Evolutionary conservation across 1,140 invertebrate genomes (phyloP), one percentile per base, ranked within the genome.

Genomic region (Lepidurus apus): DNA sequence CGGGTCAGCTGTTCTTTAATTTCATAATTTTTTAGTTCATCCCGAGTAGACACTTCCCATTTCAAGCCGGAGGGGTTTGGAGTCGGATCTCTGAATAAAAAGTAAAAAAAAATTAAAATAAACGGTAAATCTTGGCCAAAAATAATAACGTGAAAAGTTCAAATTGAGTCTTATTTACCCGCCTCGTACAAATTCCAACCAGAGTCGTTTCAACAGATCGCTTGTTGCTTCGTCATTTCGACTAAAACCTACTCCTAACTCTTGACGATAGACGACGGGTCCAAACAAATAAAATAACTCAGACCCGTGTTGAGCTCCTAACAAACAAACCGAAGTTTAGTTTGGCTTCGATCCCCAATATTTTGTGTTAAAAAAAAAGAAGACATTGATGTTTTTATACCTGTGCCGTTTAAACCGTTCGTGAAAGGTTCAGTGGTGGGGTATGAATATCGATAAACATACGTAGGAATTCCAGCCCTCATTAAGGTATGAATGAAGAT

Each of bases 271-370:
- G 8, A 91, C 83, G 17, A 88, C 85, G 42, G 90, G 89, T 17
- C 91, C 91, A 77, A 92, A 86, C 26, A 91, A 82, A 42, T 90
- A 87, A 5, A 91, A 84, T 77, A 92, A 84, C 81, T 92, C 90
- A 0, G 89, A 85, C 42, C 89, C 88, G 81, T 91, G 89, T 1
- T 87, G 86, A 26, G 90, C 88, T 34, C 88, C 88, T 89, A 3
- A 77, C 1, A 83, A 81, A 77, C 43, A 78, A 74, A 34, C 74
- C 75, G 79, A 80, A 21, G 43, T 53, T 43, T 21, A 74, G 47
- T 43, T 42, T 21, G 13, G 75, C 53, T 11, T 10, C 10, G 21
- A 11, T 43, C n/a, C 26, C 34, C 45, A 65, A 47, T 74, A 74
- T 47, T 45, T 44, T n/a, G 26, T 47, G n/a, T 44, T 81, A 9